Base-by-base conservation (phyloP, 2,113 vertebrate genomes). In the Saguinus imperator region DNA sequence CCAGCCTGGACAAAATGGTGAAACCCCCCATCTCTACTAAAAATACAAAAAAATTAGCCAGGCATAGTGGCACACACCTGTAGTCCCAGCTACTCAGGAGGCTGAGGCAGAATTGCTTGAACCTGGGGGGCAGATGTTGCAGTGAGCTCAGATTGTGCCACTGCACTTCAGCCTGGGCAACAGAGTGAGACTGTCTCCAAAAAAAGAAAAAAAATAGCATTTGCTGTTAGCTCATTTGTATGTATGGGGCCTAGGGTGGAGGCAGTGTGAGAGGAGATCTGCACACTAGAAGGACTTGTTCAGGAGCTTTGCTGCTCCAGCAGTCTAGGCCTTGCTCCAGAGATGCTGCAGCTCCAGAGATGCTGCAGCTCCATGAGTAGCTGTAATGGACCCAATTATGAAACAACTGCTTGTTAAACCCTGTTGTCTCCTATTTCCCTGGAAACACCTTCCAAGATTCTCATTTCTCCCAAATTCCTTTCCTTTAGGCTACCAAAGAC, bases 401-500 rank as follows among this genome's bases (percentile, higher is more conserved):
- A 85, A 86, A 50, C 27, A 86, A 20, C 8, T 27, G 14, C 52
- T 85, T 64, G 4, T 76, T 88, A 48, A 90, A 70, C 50, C 17
- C 8, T 82, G 0, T 32, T 55, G 52, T 92, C 43, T 86, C 37
- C 29, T 70, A 1, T 29, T 73, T 81, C 2, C 35, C 73, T 94
- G 10, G 73, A 25, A 94, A 68, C n/a, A 75, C 37, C 58, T 75
- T 91, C 48, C 45, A 25, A 76, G 40, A 66, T 58, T 94, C 45
- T 97, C 48, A 89, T 93, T 95, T 89, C 52, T 37, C 29, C 48
- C 50, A 55, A 68, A 66, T 76, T 85, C 43, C 75, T 48, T 95
- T 70, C 89, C 70, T 90, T 6, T 81, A 99, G 99, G 98, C 98
- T 99, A 98, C 99, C 99, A 87, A 99, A 99, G 98, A 99, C 99